Evolutionary conservation across 2,113 vertebrate species (phyloP), one percentile per base, ranked within the genome.

Genomic region (Atlantisia rogersi): DNA sequence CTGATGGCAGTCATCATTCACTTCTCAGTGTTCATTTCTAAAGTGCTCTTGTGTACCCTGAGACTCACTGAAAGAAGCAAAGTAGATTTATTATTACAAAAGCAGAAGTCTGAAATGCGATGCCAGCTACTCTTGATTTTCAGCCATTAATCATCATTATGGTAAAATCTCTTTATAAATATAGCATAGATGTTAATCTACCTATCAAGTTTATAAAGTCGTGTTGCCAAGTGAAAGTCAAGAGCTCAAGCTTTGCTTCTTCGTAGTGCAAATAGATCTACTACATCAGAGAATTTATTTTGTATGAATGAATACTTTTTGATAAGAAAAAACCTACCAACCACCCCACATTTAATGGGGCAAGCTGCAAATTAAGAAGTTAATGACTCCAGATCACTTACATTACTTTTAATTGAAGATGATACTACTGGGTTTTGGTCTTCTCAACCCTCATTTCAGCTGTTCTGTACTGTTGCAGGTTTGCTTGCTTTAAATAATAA

Each of bases 401-500:
- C 85, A 65, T 91, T 76, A 44, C 59, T 46, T 91, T 91, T 85
- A 91, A 70, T 85, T 92, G 81, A 76, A 79, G 62, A 69, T 64
- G 20, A 8, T 82, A 55, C 40, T 67, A n/a, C 75, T 77, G n/a
- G 64, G 35, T 60, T 74, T 87, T 39, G 22, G 15, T 64, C 39
- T 93, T 78, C 55, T 80, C 53, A 44, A 44, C 56, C 46, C 4
- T 22, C 55, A 31, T 74, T 84, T 91, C 19, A 78, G 28, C 44
- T 84, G n/a, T 50, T 68, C 79, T 78, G 40, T 68, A 12, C 14
- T 79, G 32, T 70, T 79, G 59, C 64, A 94, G 53, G 60, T 80
- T 94, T 84, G 21, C 63, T 88, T 94, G 40, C 56, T 88, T 90
- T 78, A 84, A 90, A 81, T 86, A 90, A 93, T 76, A 86, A 63